Evolutionary conservation across 2,888 invertebrate genomes (phyloP).

Genomic region (Diaphora mendica): DNA sequence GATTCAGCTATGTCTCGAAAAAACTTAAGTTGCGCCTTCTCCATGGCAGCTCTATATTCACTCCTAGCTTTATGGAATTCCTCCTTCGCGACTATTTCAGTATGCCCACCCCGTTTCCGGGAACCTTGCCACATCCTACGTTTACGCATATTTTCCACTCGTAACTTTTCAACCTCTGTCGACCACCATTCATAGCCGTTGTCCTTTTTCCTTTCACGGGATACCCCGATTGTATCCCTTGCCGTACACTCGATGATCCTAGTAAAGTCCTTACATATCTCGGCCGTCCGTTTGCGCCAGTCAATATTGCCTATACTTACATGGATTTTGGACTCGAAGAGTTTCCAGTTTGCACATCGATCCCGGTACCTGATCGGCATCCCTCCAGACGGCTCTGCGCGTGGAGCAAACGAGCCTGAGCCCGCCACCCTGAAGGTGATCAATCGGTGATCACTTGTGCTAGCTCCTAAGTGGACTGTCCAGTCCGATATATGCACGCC

Average conservation of each 20-base stretch:
- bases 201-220: neutral
- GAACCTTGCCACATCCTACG: no score
- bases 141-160: neutral
- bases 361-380: neutral
- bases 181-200: neutral
- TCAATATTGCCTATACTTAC: neutral
- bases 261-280: neutral
- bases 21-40: no score
- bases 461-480: constrained; percentile 26
- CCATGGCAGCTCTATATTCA: no score
- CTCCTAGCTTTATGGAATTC: no score
- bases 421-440: constrained; percentile 23
- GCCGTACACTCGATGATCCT: neutral
- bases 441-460: constrained; percentile 42
- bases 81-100: no score
- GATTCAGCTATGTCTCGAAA: no score
- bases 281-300: no score
- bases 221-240: neutral
- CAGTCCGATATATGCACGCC: constrained; percentile 21
- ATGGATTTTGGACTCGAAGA: neutral
- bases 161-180: neutral
- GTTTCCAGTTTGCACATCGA: neutral
- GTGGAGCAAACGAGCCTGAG: neutral
- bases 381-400: neutral
- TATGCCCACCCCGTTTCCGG: no score